These are phyloP conservation scores for Netta rufina DNA, from an alignment of 2,797 vertebrate genomes.

Conservation along the genomic window DNA sequence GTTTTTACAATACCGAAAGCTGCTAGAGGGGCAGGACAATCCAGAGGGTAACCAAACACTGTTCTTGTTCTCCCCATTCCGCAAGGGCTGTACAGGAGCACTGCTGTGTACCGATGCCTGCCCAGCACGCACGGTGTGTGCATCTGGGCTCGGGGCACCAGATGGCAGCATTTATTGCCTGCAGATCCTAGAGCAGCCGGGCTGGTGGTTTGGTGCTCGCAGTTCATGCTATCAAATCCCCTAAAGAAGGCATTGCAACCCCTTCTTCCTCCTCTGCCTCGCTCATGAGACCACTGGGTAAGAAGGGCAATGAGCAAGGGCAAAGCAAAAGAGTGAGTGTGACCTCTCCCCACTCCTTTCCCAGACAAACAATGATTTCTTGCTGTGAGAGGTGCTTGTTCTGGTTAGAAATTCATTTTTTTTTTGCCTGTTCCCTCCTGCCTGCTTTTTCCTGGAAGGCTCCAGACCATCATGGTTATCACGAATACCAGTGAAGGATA, in stretches of 20 bases:
- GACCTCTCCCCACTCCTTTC: not conserved
- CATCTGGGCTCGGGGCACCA: conserved; percentile 8
- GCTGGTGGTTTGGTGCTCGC: accelerated
- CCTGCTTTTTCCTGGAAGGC: not conserved
- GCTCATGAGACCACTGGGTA: accelerated
- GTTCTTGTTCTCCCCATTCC: too few species aligned
- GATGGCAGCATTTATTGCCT: conserved; percentile 64
- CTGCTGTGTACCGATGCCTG: accelerated
- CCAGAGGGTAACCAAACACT: not conserved
- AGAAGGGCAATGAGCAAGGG: not conserved
- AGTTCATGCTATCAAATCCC: accelerated
- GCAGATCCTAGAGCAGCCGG: not conserved
- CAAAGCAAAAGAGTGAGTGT: not conserved
- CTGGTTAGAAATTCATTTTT: not conserved
- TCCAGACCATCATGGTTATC: not conserved
- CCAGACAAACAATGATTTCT: not conserved
- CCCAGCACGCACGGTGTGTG: not conserved
- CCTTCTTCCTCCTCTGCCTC: not conserved
- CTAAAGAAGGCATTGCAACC: not conserved
- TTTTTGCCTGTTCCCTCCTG: not conserved
- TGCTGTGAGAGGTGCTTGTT: not conserved
- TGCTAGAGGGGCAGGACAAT: accelerated
- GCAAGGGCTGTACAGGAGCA: accelerated
- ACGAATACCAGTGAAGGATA: not conserved
- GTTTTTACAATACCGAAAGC: not conserved